Evolutionary conservation across 1,140 invertebrate species (phyloP), one percentile per base, ranked within the genome.

Genomic region (Lamellibrachia luymesi): DNA sequence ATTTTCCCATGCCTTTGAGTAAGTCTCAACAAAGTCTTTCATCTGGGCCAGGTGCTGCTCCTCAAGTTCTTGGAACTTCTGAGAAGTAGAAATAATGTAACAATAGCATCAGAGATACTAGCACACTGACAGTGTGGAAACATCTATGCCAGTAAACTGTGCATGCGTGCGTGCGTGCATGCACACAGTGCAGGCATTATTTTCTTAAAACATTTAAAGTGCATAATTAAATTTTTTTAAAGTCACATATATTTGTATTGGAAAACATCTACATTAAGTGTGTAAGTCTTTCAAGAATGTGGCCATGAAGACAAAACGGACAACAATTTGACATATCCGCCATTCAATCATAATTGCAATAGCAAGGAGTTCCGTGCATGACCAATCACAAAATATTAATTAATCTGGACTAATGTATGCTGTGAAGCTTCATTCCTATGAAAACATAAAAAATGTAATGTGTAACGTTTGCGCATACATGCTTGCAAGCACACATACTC

Each of bases 61-160:
- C 96, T 99, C 98, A 50, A 99, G 97, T 96, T 98, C 98, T 97
- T 99, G 98, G 96, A 99, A 99, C 95, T 98, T 98, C 97, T 98
- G 94, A 92, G 64, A 80, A 80, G 17, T 80, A 80, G 64, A 80
- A 80, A 80, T 22, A 95, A 96, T 93, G 49, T 10, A 93, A 80
- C 17, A 50, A 38, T 27, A 56, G 52, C 52, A 56, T 56, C 52
- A 56, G 52, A 56, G 13, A 13, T 13, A 56, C 52, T 56, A 13
- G 13, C 52, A 6, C 13, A 13, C 64, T 22, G 17, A 80, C 5
- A 80, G 2, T 13, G 2, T 80, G 90, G 10, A 4, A 91, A 91
- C 90, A 91, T 27, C 27, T 91, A 91, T n/a, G 17, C 5, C 10
- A 91, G 7, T n/a, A 91, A 91, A 27, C 5, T 91, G 90, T 13